These are phyloP conservation scores for Drosophila anomelani DNA, from an alignment of 2,888 invertebrate species.

Conservation along the genomic window DNA sequence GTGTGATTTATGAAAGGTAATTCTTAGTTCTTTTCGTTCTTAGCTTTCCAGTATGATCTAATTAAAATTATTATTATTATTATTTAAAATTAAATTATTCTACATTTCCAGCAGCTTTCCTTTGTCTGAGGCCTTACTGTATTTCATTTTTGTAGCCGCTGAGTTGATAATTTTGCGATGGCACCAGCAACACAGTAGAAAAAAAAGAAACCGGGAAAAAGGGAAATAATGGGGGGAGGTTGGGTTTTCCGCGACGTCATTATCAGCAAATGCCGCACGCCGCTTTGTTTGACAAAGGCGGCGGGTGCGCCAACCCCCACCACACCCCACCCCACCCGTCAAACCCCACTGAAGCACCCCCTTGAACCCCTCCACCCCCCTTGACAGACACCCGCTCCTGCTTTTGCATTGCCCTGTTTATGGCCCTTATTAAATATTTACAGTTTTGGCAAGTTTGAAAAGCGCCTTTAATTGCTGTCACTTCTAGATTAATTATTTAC, in stretches of 20 bases:
- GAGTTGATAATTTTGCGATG: constrained; percentile 76
- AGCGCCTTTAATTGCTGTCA: constrained; percentile 79
- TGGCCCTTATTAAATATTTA: constrained; percentile 76
- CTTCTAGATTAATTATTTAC: constrained; percentile 77
- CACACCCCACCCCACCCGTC: not conserved
- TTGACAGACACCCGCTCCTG: not conserved
- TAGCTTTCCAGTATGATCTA: too few species aligned
- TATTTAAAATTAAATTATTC: too few species aligned
- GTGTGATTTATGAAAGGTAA: too few species aligned
- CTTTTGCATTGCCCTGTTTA: constrained; percentile 56
- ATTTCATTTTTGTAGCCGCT: constrained; percentile 39
- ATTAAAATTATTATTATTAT: too few species aligned
- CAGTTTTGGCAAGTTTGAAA: constrained; percentile 63
- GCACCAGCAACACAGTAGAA: constrained; percentile 46
- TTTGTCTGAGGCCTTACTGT: not conserved
- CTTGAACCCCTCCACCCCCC: not conserved
- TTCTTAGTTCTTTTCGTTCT: too few species aligned
- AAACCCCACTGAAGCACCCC: constrained; percentile 10
- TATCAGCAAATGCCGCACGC: constrained; percentile 60
- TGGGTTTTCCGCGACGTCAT: constrained; percentile 52
- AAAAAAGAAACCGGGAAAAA: not conserved
- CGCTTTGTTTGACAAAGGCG: constrained; percentile 60
- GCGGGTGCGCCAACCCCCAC: not conserved
- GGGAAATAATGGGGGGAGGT: not conserved
- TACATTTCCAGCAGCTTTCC: too few species aligned